Evolutionary conservation across 1,140 invertebrate species (phyloP), one percentile per base, ranked within the genome.

Genomic region (Leptopilina clavipes): DNA sequence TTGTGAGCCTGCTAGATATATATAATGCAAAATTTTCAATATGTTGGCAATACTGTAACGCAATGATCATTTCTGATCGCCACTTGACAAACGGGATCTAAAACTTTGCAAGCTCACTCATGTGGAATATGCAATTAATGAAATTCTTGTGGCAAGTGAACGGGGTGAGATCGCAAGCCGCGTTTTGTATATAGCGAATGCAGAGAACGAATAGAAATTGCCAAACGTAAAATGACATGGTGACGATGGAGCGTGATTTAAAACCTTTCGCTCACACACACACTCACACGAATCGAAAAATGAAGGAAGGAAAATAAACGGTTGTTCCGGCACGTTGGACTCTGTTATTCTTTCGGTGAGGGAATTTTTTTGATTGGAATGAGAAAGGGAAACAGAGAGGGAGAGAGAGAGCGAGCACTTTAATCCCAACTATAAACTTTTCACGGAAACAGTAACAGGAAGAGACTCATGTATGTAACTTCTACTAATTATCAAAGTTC

Each of bases 91-190:
- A 65, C 59, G 59, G n/a, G 59, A 22, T 22, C 59, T 65, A 65
- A 65, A 65, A 65, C 59, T 65, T 65, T 65, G 59, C 59, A 65
- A n/a, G 59, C 59, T 65, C 25, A 11, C 19, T 31, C 59, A 65
- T 25, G 59, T n/a, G 59, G 59, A 65, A 65, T 65, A 65, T 65
- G 59, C 25, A 65, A 65, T 65, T 65, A 65, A 65, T 65, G 59
- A 65, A 65, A 65, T 65, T 65, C 59, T 65, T 65, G 59, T 31
- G 59, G 59, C 12, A 3, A 65, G 25, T 65, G 25, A 31, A 65
- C 11, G 59, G 22, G 59, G 59, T 14, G 59, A 31, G 59, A 65
- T 65, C 22, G 59, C 12, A 12, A 22, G 56, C 56, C 5, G 45
- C 11, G n/a, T 52, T 65, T 14, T 65, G 31, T 31, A 22, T 31